phyloP scores from a whole-genome alignment of 2,113 vertebrate species.

The Chloroceryle aenea region DNA sequence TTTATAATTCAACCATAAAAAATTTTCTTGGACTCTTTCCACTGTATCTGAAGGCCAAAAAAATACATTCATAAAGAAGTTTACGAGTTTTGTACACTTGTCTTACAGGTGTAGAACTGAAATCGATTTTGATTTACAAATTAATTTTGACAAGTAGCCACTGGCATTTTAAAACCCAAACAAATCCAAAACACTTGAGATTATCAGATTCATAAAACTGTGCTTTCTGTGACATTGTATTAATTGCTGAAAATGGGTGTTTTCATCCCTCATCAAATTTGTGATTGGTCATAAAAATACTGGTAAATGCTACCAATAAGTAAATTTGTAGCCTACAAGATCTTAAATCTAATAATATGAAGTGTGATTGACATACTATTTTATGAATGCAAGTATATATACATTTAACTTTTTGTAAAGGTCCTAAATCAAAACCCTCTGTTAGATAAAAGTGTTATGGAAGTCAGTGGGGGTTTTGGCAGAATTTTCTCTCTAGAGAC shows the following conservation, averaged over 20 bases:
- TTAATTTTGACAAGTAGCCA: conserved; percentile 38
- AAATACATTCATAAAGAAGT: conserved; percentile 26
- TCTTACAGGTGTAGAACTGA: conserved; percentile 63
- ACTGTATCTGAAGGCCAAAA: conserved; percentile 20
- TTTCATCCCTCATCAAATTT: conserved; percentile 21
- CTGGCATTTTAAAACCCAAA: conserved; percentile 20
- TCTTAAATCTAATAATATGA: background rate
- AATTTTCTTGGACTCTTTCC: conserved; percentile 46
- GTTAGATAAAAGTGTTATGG: background rate
- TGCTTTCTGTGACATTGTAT: background rate
- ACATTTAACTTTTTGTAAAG: background rate
- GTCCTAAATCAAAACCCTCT: background rate
- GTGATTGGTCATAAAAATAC: background rate
- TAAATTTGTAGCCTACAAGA: background rate
- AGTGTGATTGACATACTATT: background rate
- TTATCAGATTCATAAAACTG: background rate
- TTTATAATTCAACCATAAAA: conserved; percentile 64
- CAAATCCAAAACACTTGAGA: conserved; percentile 23
- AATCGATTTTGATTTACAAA: conserved; percentile 42
- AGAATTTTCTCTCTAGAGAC: background rate
- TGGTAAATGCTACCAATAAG: background rate
- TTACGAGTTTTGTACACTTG: conserved; percentile 63
- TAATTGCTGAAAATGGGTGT: conserved; percentile 17
- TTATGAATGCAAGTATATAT: background rate
- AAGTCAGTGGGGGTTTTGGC: background rate